These are phyloP conservation scores for Cephus nigrinus DNA, from an alignment of 2,888 invertebrate genomes.

Conservation along the genomic window DNA sequence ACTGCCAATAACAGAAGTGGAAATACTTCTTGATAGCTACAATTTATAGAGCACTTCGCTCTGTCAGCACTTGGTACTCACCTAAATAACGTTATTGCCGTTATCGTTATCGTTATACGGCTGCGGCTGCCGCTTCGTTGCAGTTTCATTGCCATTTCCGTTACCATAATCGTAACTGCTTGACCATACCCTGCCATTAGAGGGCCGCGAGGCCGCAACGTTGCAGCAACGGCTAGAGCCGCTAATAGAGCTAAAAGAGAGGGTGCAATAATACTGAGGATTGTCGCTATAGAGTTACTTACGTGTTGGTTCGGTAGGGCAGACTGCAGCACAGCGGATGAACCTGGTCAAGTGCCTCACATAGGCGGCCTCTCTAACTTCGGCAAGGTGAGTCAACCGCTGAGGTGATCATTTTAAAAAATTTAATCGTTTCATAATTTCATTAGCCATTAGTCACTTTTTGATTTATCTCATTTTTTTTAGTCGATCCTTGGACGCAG, in stretches of 20 bases:
- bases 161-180: background rate
- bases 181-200: background rate
- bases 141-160: background rate
- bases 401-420: background rate
- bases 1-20: background rate
- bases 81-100: conserved; percentile 35
- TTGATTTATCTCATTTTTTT: background rate
- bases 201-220: background rate
- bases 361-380: conserved; percentile 73
- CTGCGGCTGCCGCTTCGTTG: background rate
- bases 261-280: conserved; percentile 42
- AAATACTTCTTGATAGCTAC: background rate
- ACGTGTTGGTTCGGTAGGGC: conserved; percentile 70
- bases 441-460: background rate
- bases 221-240: background rate
- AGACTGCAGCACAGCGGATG: conserved; percentile 75
- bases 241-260: background rate
- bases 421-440: background rate
- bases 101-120: conserved; percentile 16
- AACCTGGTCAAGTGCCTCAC: conserved; percentile 71
- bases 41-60: background rate
- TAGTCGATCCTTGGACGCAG: background rate
- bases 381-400: conserved; percentile 69
- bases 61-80: background rate
- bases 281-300: conserved; percentile 61